Percentiles rank a stretch among this genome's conserved stretches.
These are phyloP conservation scores for Sanderia malayensis DNA, from an alignment of 30 jellyfish, hydroid and myxozoan species.

Conservation along the genomic window DNA sequence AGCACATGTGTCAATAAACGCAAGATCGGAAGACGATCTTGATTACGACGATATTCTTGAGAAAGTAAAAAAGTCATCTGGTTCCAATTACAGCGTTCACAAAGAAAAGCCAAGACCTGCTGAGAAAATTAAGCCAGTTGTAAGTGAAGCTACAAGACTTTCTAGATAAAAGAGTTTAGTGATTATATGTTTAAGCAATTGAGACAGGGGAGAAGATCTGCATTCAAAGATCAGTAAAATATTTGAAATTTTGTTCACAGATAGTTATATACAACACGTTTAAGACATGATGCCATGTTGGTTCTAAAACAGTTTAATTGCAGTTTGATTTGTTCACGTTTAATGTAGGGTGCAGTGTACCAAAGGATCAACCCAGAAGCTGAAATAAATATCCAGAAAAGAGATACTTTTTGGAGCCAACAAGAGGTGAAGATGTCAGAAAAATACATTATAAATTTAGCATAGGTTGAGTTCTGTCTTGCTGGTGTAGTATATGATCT, in stretches of 20 bases:
- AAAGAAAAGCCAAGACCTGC: conserved; percentile 88
- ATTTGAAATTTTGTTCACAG: too few relatives aligned
- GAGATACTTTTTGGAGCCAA: conserved; percentile 82
- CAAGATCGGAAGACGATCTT: conserved; percentile 91
- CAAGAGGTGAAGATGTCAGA: conserved; percentile 94
- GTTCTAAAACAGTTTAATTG: too few relatives aligned
- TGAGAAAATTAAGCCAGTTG: conserved; percentile 77
- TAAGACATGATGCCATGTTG: too few relatives aligned
- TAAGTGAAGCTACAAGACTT: too few relatives aligned
- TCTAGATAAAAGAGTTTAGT: too few relatives aligned
- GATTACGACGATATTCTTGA: conserved; percentile 75
- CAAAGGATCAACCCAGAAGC: conserved; percentile 61
- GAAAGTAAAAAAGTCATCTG: conserved; percentile 88
- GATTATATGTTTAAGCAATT: too few relatives aligned
- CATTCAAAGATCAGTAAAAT: too few relatives aligned
- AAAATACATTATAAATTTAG: too few relatives aligned
- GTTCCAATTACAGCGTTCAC: conserved; percentile 91
- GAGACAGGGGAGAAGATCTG: too few relatives aligned
- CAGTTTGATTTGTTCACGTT: not conserved
- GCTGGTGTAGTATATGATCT: too few relatives aligned
- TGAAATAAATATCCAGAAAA: conserved; percentile 47
- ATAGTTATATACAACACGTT: too few relatives aligned
- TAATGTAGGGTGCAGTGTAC: conserved; percentile 87
- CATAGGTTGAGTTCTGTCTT: too few relatives aligned
- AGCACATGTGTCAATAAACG: conserved; percentile 87